These are phyloP conservation scores for Neotragus moschatus DNA, from an alignment of 2,113 vertebrate genomes.

Conservation along the genomic window DNA sequence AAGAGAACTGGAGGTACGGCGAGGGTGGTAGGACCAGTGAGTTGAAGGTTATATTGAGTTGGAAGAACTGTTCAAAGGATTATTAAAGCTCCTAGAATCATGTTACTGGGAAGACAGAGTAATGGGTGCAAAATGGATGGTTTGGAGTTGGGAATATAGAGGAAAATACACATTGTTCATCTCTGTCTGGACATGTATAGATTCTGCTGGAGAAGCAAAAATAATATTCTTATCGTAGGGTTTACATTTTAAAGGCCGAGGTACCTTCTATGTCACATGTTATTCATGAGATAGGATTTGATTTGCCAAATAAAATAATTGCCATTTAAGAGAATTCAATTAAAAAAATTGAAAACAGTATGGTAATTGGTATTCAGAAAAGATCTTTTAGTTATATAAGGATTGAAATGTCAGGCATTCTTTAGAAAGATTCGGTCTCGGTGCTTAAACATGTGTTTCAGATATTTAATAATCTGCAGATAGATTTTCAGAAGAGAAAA, in stretches of 20 bases:
- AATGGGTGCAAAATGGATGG: not conserved
- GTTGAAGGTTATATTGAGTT: not conserved
- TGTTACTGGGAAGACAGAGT: not conserved
- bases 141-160: not conserved
- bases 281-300: not conserved
- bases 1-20: not conserved
- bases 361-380: not conserved
- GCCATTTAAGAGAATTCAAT: not conserved
- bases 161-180: not conserved
- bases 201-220: too few species aligned
- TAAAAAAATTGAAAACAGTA: not conserved
- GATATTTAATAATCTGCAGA: not conserved
- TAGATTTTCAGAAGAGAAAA: not conserved
- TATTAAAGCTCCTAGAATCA: not conserved
- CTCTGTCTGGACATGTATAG: not conserved
- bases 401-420: not conserved
- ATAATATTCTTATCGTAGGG: not conserved
- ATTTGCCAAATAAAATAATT: not conserved
- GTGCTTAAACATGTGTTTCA: not conserved
- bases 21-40: not conserved
- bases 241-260: not conserved
- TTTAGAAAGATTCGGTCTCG: not conserved
- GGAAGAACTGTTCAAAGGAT: not conserved
- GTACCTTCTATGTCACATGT: not conserved
- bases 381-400: not conserved